Base-by-base conservation (phyloP, 2,113 vertebrate species). In the Scolopax mira region DNA sequence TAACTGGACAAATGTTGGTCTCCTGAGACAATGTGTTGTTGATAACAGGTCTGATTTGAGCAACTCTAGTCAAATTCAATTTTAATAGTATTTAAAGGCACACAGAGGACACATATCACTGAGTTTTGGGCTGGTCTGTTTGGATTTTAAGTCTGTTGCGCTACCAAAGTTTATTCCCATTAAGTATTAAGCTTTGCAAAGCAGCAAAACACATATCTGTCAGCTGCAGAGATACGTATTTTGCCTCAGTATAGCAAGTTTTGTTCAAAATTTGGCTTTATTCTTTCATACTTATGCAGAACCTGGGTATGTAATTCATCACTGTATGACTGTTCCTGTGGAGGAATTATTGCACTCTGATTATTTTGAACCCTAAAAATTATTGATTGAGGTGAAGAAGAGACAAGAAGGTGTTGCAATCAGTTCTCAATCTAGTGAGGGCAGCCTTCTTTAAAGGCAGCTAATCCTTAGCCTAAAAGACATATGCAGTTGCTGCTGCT, bases 1-100 rank as follows among this genome's bases (percentile, higher is more conserved):
- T 96, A 88, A 96, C 62, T 95, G 95, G 96, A 97, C 93, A 97
- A 95, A 95, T 67, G 65, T 89, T 93, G 77, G 72, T 96, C 96
- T 96, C 93, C 72, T 65, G 96, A 97, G 64, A 73, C 86, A 95
- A 79, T 90, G 61, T 96, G 93, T 70, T 92, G 77, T 95, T 96
- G 94, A 96, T 96, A 97, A 96, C 82, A 92, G 79, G 72, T 79
- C 83, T 95, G 94, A 97, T 92, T 88, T 75, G 88, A 94, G 92
- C 85, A 89, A 89, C 93, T 81, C 85, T 92, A 66, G 39, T 96
- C 87, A 71, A 92, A 97, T 88, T 91, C 93, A 46, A 97, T 98
- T 97, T 97, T 94, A 80, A 39, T 70, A 94, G 80, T 95, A 93
- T 91, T 93, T 95, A 94, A 94, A 92, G 74, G 70, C 66, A 83